These are phyloP conservation scores for Aphrophora alni DNA, from an alignment of 2,888 invertebrate genomes.

Conservation along the genomic window DNA sequence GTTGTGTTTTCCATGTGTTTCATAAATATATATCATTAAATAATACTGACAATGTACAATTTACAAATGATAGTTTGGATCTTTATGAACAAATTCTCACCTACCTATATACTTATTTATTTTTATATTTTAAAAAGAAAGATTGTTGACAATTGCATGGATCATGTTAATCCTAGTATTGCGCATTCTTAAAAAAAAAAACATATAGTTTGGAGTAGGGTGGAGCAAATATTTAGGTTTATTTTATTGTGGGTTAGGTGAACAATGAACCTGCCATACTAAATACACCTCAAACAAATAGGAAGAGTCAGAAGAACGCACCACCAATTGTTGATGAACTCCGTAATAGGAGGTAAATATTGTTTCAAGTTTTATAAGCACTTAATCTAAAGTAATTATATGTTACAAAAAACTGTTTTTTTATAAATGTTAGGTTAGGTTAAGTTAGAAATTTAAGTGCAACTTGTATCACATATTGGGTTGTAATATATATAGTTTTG, in stretches of 20 bases:
- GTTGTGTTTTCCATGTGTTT: no score
- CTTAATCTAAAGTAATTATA: background rate
- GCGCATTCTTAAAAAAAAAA: no score
- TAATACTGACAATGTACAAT: no score
- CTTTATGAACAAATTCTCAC: no score
- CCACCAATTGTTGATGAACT: conserved; percentile 31
- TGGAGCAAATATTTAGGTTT: background rate
- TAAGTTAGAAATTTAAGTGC: background rate
- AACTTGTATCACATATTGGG: background rate
- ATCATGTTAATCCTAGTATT: no score
- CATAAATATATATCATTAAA: no score
- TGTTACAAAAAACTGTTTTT: background rate
- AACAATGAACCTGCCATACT: conserved; percentile 31
- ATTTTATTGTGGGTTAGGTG: conserved; percentile 24
- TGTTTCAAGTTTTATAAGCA: no score
- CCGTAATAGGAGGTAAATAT: conserved; percentile 34
- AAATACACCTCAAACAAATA: conserved; percentile 36
- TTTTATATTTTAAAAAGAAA: no score
- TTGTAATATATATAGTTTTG: background rate
- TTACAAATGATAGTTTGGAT: no score
- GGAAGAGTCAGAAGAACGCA: conserved; percentile 33
- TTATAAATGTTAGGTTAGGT: no score
- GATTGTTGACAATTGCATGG: no score
- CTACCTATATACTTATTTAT: no score
- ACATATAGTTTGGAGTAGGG: background rate